These are phyloP conservation scores for Tinea semifulvella DNA, from an alignment of 2,888 invertebrate genomes.

Conservation along the genomic window DNA sequence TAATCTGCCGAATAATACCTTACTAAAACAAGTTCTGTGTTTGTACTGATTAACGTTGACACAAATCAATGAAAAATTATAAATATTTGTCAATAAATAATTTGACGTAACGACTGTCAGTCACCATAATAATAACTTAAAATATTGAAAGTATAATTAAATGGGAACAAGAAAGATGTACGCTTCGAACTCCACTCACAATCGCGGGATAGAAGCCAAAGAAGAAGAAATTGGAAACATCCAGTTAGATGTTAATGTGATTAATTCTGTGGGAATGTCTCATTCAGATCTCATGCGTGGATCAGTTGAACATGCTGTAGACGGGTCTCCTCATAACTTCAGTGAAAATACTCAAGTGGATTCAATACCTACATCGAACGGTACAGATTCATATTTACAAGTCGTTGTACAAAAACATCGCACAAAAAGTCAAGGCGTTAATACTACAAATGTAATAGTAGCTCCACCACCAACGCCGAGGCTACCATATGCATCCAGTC, in stretches of 20 bases:
- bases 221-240: not conserved
- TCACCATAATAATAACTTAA: too few species aligned
- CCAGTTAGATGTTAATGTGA: not conserved
- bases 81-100: too few species aligned
- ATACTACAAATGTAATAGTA: not conserved
- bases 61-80: too few species aligned
- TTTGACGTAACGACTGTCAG: too few species aligned
- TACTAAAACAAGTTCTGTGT: too few species aligned
- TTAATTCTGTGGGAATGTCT: not conserved
- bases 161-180: not conserved
- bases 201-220: not conserved
- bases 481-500: not conserved
- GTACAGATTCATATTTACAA: constrained; percentile 3
- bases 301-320: not conserved
- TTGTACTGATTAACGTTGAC: too few species aligned
- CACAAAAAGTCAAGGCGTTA: not conserved
- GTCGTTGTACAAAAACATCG: constrained; percentile 9
- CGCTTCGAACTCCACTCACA: not conserved
- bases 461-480: not conserved
- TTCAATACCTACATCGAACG: not conserved
- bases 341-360: not conserved
- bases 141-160: too few species aligned
- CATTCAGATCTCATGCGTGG: not conserved
- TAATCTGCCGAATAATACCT: too few species aligned
- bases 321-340: not conserved